A percentile compares a stretch with the other conserved stretches of the same genome.
Conservation (phyloP, 2,797 vertebrate genomes). For the Acipenser transmontanus region DNA sequence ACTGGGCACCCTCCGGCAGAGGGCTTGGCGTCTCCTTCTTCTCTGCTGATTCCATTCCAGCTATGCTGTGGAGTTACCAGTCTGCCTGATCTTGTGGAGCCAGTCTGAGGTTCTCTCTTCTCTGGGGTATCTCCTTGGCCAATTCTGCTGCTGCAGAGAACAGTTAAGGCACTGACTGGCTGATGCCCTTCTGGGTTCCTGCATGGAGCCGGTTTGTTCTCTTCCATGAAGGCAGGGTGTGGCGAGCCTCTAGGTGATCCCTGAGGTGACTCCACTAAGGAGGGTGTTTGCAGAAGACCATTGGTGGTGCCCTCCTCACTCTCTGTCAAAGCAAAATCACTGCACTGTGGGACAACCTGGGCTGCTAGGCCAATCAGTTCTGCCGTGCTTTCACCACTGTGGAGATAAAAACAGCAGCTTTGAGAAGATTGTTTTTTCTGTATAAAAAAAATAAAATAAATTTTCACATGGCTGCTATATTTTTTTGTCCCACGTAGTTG, state of each 20-base stretch:
- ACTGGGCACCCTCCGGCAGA: too few species aligned
- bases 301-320: conserved; percentile 43
- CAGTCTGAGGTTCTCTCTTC: too few species aligned
- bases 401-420: background rate
- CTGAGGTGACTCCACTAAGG: conserved; percentile 43
- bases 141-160: too few species aligned
- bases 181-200: background rate
- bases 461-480: background rate
- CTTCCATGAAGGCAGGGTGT: conserved; percentile 7
- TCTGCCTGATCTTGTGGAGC: too few species aligned
- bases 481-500: too few species aligned
- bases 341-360: conserved; percentile 25
- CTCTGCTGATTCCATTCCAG: too few species aligned
- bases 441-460: background rate
- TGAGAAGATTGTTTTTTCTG: background rate
- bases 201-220: background rate
- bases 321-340: conserved; percentile 16
- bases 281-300: conserved; percentile 57
- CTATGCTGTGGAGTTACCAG: too few species aligned
- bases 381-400: conserved; percentile 50
- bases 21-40: background rate
- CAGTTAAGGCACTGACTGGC: too few species aligned
- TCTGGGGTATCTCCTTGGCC: too few species aligned
- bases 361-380: conserved; percentile 51
- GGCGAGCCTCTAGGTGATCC: conserved; percentile 30